phyloP scores from a whole-genome alignment of 2,797 vertebrate genomes.

The Carapus acus region DNA sequence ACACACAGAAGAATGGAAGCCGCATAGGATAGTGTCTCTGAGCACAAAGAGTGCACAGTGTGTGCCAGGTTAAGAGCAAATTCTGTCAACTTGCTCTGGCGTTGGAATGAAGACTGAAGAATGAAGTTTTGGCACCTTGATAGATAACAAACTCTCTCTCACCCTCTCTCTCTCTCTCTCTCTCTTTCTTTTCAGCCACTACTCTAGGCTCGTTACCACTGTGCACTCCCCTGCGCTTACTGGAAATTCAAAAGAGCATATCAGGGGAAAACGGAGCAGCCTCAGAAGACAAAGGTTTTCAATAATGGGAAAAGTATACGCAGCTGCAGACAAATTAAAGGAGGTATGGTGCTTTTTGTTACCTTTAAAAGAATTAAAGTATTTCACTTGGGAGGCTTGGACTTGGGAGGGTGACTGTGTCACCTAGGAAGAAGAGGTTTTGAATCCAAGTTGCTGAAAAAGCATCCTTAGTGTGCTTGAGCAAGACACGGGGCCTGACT shows the following conservation, averaged over 20 bases:
- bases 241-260: conserved; percentile 17
- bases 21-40: not conserved
- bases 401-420: no score
- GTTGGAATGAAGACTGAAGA: conserved; percentile 23
- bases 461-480: no score
- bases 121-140: conserved; percentile 23
- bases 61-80: conserved; percentile 34
- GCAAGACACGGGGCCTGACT: no score
- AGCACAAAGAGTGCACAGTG: conserved; percentile 6
- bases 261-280: conserved; percentile 7
- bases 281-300: conserved; percentile 5
- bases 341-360: no score
- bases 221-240: conserved; percentile 8
- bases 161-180: conserved; percentile 25
- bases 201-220: conserved; percentile 15
- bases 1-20: conserved; percentile 8
- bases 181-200: conserved; percentile 34
- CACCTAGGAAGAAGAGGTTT: no score
- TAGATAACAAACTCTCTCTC: conserved; percentile 30
- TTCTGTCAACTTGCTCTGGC: conserved; percentile 28
- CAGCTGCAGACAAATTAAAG: not conserved
- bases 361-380: no score
- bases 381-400: no score
- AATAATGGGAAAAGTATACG: not conserved
- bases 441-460: no score